Conservation (phyloP, 2,797 vertebrate genomes). For the Hemibagrus guttatus region DNA sequence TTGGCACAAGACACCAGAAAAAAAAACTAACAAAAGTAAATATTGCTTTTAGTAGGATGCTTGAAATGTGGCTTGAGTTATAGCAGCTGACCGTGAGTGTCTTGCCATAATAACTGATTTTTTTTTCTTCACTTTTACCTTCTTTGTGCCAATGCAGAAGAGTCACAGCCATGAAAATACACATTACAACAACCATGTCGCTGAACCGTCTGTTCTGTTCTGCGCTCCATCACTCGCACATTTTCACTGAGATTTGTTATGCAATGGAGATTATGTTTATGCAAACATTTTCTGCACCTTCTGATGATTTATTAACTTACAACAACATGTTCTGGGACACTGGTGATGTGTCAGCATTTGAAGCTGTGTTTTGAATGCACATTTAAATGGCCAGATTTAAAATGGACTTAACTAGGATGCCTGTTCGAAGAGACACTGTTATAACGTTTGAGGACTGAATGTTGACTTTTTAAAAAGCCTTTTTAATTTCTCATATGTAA, state of each 20-base stretch:
- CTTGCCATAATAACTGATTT: neutral
- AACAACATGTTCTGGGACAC: slow-evolving; percentile 15
- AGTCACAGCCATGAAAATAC: neutral
- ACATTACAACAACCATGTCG: neutral
- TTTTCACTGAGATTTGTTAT: slow-evolving; percentile 19
- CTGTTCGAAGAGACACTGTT: neutral
- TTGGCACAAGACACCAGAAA: neutral
- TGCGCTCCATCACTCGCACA: slow-evolving; percentile 30
- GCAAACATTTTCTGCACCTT: slow-evolving; percentile 25
- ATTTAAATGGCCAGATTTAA: neutral
- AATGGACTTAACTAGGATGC: neutral
- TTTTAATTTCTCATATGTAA: neutral
- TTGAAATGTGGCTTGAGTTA: neutral
- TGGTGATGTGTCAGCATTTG: slow-evolving; percentile 3
- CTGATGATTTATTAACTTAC: slow-evolving; percentile 21
- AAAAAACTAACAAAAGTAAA: slow-evolving; percentile 3
- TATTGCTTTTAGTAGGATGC: slow-evolving; percentile 12
- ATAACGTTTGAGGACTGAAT: too few relatives aligned
- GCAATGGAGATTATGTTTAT: slow-evolving; percentile 32
- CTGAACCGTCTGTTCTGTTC: slow-evolving; percentile 13
- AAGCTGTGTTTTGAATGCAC: neutral
- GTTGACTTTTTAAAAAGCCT: neutral
- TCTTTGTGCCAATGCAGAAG: neutral
- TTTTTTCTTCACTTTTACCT: neutral
- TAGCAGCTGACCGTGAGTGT: neutral